phyloP scores from a whole-genome alignment of 2,888 invertebrate genomes.

The Diachrysia chrysitis region DNA sequence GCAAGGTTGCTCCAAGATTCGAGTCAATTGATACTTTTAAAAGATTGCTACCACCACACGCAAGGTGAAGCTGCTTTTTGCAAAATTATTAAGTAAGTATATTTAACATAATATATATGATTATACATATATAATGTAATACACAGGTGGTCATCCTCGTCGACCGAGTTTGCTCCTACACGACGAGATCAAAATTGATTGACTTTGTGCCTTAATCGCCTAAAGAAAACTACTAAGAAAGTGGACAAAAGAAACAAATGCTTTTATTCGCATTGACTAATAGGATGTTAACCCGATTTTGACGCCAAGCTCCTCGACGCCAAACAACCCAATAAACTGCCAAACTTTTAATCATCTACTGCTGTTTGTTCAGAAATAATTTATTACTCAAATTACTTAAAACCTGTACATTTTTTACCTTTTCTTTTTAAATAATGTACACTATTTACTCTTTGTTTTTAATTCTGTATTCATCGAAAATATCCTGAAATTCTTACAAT shows the following conservation, averaged over 20 bases:
- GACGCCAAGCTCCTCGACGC: neutral
- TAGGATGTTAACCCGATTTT: neutral
- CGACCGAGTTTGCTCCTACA: neutral
- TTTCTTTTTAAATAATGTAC: neutral
- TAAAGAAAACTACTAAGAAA: slow-evolving; percentile 1
- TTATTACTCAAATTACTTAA: neutral
- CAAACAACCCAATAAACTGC: neutral
- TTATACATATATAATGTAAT: too few relatives aligned
- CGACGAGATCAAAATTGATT: slow-evolving; percentile 41
- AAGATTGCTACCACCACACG: too few relatives aligned
- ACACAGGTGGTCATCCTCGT: slow-evolving; percentile 26
- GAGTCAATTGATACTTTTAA: too few relatives aligned
- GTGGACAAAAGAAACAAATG: neutral
- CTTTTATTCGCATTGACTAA: neutral
- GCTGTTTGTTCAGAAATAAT: neutral
- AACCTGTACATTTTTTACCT: neutral
- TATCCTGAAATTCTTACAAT: neutral
- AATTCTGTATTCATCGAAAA: neutral
- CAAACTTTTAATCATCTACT: too few relatives aligned
- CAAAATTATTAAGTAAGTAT: too few relatives aligned
- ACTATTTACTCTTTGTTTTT: neutral
- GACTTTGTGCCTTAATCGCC: slow-evolving; percentile 9
- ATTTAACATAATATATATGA: too few relatives aligned
- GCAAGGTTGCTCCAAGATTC: too few relatives aligned
- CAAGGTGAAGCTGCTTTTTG: too few relatives aligned